These are phyloP conservation scores for Cylindroiulus punctatus DNA, from an alignment of 2,888 invertebrate species.

Conservation along the genomic window DNA sequence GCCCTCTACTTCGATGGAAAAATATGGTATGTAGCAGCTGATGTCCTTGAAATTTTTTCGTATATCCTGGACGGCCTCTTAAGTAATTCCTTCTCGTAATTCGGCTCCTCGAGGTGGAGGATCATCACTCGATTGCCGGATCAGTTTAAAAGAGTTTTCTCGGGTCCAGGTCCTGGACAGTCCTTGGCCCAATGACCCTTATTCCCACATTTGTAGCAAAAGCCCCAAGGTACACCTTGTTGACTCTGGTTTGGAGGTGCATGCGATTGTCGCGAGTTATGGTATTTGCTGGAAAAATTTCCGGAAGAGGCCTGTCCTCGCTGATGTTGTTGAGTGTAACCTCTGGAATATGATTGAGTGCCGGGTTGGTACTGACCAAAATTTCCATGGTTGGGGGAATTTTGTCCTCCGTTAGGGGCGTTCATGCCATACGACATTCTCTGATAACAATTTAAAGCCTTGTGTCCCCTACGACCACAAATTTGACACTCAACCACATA, in stretches of 20 bases:
- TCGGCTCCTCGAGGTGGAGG: neutral
- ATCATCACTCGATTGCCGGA: neutral
- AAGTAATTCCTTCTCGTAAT: neutral
- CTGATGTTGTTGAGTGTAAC: no score
- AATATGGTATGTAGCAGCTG: neutral
- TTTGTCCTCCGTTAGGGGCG: neutral
- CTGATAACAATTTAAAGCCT: neutral
- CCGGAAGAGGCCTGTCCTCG: neutral
- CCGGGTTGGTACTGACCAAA: neutral
- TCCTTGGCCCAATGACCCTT: neutral
- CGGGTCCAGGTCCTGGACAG: neutral
- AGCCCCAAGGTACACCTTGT: no score
- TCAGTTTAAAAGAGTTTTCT: neutral
- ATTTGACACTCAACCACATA: neutral
- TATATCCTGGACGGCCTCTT: neutral
- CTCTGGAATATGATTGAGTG: neutral
- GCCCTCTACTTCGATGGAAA: neutral
- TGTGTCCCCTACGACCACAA: neutral
- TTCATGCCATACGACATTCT: neutral
- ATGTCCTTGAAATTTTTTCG: neutral
- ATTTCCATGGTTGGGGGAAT: neutral
- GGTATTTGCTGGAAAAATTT: neutral
- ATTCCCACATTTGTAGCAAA: neutral
- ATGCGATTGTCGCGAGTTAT: no score
- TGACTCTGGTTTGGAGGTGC: neutral